Evolutionary conservation across 2,888 invertebrate genomes (phyloP).

Genomic region (Caenorhabditis wallacei): DNA sequence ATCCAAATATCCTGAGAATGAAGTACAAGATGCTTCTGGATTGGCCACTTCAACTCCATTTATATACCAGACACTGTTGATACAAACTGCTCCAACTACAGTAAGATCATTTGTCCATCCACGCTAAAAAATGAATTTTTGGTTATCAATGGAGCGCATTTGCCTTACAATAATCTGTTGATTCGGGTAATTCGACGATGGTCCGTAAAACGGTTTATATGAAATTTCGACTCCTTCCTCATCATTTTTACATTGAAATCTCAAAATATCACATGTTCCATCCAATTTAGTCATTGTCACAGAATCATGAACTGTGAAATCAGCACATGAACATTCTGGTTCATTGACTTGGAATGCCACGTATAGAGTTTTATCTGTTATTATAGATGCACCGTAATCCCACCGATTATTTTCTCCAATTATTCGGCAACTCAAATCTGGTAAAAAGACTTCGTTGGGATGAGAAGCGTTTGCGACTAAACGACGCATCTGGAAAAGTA

Average conservation of each 20-base stretch:
- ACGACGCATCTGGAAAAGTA: conserved; percentile 14
- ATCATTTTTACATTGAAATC: not conserved
- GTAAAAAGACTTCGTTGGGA: not conserved
- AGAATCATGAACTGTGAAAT: not conserved
- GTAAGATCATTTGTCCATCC: not conserved
- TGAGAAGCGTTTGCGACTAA: not conserved
- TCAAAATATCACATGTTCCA: conserved; percentile 7
- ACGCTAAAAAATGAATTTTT: not conserved
- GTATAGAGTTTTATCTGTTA: conserved; percentile 1
- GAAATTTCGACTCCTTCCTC: not conserved
- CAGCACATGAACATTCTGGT: not conserved
- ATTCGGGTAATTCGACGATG: not conserved
- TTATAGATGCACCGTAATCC: conserved; percentile 5
- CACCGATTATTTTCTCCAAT: not conserved
- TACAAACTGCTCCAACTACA: not conserved
- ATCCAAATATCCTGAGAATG: no score
- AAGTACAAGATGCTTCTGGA: not conserved
- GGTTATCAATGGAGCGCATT: no score
- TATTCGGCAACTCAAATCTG: not conserved
- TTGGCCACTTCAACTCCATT: not conserved
- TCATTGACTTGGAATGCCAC: not conserved
- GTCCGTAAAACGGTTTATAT: not conserved
- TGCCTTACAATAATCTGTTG: not conserved
- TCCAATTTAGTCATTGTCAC: not conserved
- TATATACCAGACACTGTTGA: not conserved